A percentile compares a stretch with the other conserved stretches of the same genome.
These are phyloP conservation scores for Drosophila nr. medialis DNA, from an alignment of 2,888 invertebrate species.

Conservation along the genomic window DNA sequence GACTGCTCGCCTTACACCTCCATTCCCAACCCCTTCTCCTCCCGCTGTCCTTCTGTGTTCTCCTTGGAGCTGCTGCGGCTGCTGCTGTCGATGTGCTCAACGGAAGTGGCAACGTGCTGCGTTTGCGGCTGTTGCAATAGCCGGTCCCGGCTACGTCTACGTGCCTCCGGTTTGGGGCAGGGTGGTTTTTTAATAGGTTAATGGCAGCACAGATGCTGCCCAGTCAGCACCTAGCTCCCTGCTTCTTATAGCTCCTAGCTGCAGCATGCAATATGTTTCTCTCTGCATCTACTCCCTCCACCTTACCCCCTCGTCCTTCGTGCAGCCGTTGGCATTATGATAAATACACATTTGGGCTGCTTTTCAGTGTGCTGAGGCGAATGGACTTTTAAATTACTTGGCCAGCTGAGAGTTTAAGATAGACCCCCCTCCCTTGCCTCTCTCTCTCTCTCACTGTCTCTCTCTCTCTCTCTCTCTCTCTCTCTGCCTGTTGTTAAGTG, in stretches of 20 bases:
- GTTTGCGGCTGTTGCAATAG: slow-evolving; percentile 43
- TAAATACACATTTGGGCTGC: slow-evolving; percentile 73
- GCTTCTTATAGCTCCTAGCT: slow-evolving; percentile 1
- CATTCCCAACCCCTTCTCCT: neutral
- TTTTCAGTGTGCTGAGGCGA: slow-evolving; percentile 17
- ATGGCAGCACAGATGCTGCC: slow-evolving; percentile 51
- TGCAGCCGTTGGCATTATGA: slow-evolving; percentile 65
- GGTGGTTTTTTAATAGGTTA: slow-evolving; percentile 73
- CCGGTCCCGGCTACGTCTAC: slow-evolving; percentile 53
- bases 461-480: too few relatives aligned
- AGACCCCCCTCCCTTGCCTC: neutral
- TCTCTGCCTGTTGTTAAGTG: slow-evolving; percentile 16
- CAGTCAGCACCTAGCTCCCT: slow-evolving; percentile 22
- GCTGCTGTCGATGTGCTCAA: slow-evolving; percentile 30
- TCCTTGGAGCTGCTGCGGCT: slow-evolving; percentile 16
- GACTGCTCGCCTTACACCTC: neutral
- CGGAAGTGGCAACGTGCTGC: slow-evolving; percentile 75
- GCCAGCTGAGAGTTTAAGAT: slow-evolving; percentile 29
- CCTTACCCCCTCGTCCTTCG: slow-evolving; percentile 13
- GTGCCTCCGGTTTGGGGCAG: slow-evolving; percentile 56
- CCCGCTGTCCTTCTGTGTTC: slow-evolving; percentile 3
- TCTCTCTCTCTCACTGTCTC: too few relatives aligned
- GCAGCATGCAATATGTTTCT: slow-evolving; percentile 11
- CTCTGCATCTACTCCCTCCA: neutral
- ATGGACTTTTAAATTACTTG: slow-evolving; percentile 75